These are phyloP conservation scores for Tenebrio molitor DNA, from an alignment of 1,140 invertebrate species.

Conservation along the genomic window DNA sequence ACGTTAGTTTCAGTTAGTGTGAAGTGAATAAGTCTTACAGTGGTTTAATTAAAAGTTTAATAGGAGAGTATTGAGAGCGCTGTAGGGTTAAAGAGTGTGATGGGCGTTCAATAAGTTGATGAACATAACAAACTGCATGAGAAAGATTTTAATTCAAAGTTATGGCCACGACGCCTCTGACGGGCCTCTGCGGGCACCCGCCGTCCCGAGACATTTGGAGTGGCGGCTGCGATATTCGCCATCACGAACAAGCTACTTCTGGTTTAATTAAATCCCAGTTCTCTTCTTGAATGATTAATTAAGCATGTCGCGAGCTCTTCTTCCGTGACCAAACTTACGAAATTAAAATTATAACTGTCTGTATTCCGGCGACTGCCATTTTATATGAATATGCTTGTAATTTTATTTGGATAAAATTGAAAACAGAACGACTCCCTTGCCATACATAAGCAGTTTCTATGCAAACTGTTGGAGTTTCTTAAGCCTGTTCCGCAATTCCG, in stretches of 20 bases:
- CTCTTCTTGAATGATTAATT: constrained; percentile 61
- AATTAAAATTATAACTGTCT: constrained; percentile 58
- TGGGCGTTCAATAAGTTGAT: too few relatives aligned
- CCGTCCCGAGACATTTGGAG: constrained; percentile 52
- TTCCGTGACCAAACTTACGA: constrained; percentile 57
- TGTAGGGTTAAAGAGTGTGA: too few relatives aligned
- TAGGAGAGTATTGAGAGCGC: too few relatives aligned
- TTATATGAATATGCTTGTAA: constrained; percentile 3
- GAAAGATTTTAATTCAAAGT: constrained; percentile 36
- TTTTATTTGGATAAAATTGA: constrained; percentile 49
- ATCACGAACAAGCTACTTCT: constrained; percentile 61
- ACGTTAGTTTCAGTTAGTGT: too few relatives aligned
- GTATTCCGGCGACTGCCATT: constrained; percentile 20
- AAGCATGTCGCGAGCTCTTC: constrained; percentile 49
- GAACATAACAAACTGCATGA: constrained; percentile 10
- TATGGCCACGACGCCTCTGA: constrained; percentile 33
- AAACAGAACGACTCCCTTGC: constrained; percentile 31
- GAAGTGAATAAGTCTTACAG: too few relatives aligned
- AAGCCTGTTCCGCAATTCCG: constrained; percentile 48
- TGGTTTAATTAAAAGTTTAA: too few relatives aligned
- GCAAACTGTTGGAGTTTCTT: constrained; percentile 51
- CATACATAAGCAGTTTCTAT: constrained; percentile 47
- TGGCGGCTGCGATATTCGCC: constrained; percentile 57
- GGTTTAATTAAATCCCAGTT: constrained; percentile 61
- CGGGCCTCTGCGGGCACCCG: constrained; percentile 39